Conservation (phyloP, 2,797 vertebrate species). For the Hemitrygon akajei region DNA sequence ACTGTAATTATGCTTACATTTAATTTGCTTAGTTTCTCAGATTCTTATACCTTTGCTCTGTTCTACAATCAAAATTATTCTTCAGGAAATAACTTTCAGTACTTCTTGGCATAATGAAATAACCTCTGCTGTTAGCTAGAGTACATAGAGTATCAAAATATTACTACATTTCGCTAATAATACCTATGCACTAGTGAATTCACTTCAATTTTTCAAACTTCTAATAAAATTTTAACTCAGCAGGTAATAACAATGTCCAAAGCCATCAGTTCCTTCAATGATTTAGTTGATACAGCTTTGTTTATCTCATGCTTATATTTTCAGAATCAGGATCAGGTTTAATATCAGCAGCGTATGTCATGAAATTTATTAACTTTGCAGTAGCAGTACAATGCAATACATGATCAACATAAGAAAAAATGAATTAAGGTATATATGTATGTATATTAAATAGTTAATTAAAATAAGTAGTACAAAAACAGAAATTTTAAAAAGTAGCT, state of each 20-base stretch:
- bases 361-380: no score
- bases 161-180: not conserved
- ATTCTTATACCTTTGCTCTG: not conserved
- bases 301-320: not conserved
- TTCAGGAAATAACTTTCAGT: not conserved
- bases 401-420: no score
- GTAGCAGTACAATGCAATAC: no score
- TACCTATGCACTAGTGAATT: not conserved
- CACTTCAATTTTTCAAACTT: not conserved
- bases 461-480: no score
- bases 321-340: not conserved
- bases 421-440: no score
- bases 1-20: not conserved
- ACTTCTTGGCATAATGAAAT: not conserved
- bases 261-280: not conserved
- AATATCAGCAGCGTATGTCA: no score
- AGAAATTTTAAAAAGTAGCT: no score
- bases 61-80: not conserved
- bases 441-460: no score
- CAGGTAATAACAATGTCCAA: not conserved
- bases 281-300: not conserved
- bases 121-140: not conserved
- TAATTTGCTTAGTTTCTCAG: not conserved
- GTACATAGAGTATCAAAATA: not conserved
- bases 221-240: not conserved